Percentiles rank a stretch among this genome's conserved stretches.
Evolutionary conservation across 2,797 vertebrate genomes (phyloP).

Genomic region (Telmatherina bonti): DNA sequence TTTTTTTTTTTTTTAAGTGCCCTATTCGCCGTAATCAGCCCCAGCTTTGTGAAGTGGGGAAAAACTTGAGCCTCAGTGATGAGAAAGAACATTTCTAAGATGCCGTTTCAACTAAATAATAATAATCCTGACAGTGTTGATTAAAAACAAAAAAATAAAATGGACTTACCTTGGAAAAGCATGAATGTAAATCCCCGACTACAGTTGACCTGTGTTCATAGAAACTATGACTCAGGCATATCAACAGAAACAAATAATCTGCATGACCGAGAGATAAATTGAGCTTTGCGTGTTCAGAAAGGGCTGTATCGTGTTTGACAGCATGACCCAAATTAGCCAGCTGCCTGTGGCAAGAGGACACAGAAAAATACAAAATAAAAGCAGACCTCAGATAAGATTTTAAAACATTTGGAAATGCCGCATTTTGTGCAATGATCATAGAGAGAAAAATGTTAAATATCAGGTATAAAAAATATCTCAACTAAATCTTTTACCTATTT

Average conservation of each 20-base stretch:
- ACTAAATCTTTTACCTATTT: background rate
- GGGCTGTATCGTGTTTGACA: background rate
- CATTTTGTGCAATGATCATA: background rate
- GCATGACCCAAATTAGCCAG: background rate
- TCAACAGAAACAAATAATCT: background rate
- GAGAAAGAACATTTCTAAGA: background rate
- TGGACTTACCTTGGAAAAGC: background rate
- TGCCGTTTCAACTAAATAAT: background rate
- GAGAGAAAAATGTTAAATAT: background rate
- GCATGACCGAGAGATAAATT: background rate
- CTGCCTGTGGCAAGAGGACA: no score
- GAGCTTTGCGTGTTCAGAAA: background rate
- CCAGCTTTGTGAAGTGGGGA: constrained; percentile 5
- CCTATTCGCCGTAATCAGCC: constrained; percentile 58
- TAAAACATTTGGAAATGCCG: background rate
- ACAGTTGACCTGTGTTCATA: constrained; percentile 8
- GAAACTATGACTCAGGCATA: background rate
- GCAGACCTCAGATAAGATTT: background rate
- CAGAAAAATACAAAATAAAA: no score
- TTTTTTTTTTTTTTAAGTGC: no score
- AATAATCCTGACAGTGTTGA: background rate
- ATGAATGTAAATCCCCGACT: background rate
- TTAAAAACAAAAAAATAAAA: background rate
- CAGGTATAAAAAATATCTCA: no score
- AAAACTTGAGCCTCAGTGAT: background rate